Evolutionary conservation across 1,140 invertebrate species (phyloP).

Genomic region (Mercenaria mercenaria): DNA sequence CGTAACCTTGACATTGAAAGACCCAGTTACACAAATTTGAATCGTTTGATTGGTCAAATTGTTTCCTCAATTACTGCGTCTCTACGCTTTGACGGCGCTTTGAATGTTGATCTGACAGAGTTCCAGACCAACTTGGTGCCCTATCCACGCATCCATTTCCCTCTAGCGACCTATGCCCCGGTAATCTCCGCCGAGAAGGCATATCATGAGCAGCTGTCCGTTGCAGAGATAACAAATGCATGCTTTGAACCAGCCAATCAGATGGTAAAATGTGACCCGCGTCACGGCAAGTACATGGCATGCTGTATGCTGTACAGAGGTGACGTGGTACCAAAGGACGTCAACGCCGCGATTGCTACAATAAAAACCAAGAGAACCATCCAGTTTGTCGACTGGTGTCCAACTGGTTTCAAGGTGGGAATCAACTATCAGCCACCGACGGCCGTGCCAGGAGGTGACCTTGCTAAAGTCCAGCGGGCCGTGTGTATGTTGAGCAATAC

Average conservation of each 20-base stretch:
- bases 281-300: conserved; percentile 93
- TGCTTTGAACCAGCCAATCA: conserved; percentile 96
- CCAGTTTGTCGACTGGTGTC: conserved; percentile 77
- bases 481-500: conserved; percentile 90
- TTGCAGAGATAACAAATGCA: conserved; percentile 89
- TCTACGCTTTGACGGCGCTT: conserved; percentile 90
- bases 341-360: conserved; percentile 94
- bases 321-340: conserved; percentile 90
- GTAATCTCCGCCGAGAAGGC: conserved; percentile 82
- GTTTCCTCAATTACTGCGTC: conserved; percentile 88
- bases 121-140: conserved; percentile 90
- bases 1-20: conserved; percentile 94
- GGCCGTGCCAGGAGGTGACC: conserved; percentile 89
- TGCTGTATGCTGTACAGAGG: conserved; percentile 82
- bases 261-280: conserved; percentile 97
- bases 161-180: conserved; percentile 80
- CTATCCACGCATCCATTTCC: conserved; percentile 82
- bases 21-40: conserved; percentile 86
- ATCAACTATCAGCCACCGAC: conserved; percentile 91
- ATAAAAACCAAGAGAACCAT: conserved; percentile 91
- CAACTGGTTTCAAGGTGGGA: conserved; percentile 75
- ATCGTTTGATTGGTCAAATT: conserved; percentile 83
- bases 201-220: conserved; percentile 85
- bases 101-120: conserved; percentile 90
- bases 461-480: conserved; percentile 88